Evolutionary conservation across 2,888 invertebrate species (phyloP), one percentile per base, ranked within the genome.

Genomic region (Poecilobothrus nobilitatus): DNA sequence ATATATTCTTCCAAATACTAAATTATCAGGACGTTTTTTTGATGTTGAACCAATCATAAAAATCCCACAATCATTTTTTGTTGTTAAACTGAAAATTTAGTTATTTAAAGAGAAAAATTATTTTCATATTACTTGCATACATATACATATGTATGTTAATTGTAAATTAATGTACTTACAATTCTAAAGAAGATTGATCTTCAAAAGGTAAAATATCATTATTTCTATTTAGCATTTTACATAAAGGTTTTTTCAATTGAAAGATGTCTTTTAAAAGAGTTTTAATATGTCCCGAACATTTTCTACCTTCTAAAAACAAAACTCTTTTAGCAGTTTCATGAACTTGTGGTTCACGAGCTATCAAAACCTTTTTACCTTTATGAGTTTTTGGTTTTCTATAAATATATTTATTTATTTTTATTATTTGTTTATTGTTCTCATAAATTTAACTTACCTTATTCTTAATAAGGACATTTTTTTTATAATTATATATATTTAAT

Each of bases 171-270:
- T 10, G 15, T 20, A 80, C 84, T 82, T 81, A 88, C 87, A 86
- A 86, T 82, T 94, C 93, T 72, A 98, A 83, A 5, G 91, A 88
- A 0, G 91, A 88, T 0, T 88, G 84, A 83, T 97, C 92, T 83
- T 98, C 98, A 82, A 99, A 97, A 0, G 97, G 94, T 21, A 93
- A 87, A 71, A 95, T 87, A 73, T 94, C 93, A 84, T 97, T 94
- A 79, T 93, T 95, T 70, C 91, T 86, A 27, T 84, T 86, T 62
- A 94, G 81, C 74, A 90, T 88, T 9, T 88, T 87, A 0, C 90
- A 89, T 76, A 94, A 86, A 9, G 95, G 95, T 77, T 95, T 95
- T 78, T 94, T 96, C 37, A 97, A 80, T 76, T 89, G 85, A 76
- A 91, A 91, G 81, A 97, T 81, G 82, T 98, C 96, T 82, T 93